Evolutionary conservation across 1,140 invertebrate species (phyloP).

Genomic region (Papilio glaucus): DNA sequence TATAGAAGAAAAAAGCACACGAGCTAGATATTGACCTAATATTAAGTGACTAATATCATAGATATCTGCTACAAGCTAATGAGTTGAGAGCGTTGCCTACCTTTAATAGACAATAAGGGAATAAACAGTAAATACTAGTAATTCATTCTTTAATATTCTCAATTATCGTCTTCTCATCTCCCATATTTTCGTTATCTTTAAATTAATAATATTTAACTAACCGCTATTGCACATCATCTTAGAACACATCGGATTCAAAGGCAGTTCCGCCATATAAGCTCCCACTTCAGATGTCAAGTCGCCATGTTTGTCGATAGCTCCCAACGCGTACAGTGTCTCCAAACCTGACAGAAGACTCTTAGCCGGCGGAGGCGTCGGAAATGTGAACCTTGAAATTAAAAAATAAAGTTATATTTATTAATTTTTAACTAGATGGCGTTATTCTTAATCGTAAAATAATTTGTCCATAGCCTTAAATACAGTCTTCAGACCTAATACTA

Average conservation of each 20-base stretch:
- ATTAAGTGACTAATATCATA: too few relatives aligned
- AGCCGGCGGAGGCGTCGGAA: slow-evolving; percentile 94
- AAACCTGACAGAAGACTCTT: slow-evolving; percentile 93
- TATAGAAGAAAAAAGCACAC: too few relatives aligned
- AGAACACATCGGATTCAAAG: slow-evolving; percentile 28
- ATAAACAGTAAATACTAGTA: too few relatives aligned
- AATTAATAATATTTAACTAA: not conserved
- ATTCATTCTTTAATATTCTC: too few relatives aligned
- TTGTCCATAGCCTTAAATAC: too few relatives aligned
- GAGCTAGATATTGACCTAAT: too few relatives aligned
- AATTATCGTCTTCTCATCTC: too few relatives aligned
- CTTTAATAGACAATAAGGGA: too few relatives aligned
- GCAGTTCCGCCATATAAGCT: slow-evolving; percentile 66
- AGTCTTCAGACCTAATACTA: too few relatives aligned
- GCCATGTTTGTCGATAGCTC: slow-evolving; percentile 91
- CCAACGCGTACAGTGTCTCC: slow-evolving; percentile 94
- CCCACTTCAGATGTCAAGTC: slow-evolving; percentile 92
- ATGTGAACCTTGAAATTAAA: slow-evolving; percentile 86
- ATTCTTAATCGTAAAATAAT: not conserved
- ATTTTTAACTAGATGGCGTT: slow-evolving; percentile 4
- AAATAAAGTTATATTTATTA: not conserved
- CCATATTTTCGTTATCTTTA: too few relatives aligned
- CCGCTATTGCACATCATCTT: not conserved
- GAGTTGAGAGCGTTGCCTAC: too few relatives aligned
- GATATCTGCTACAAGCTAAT: too few relatives aligned